Conservation (phyloP, 1,140 invertebrate species). For the Tetragnatha versicolor region DNA sequence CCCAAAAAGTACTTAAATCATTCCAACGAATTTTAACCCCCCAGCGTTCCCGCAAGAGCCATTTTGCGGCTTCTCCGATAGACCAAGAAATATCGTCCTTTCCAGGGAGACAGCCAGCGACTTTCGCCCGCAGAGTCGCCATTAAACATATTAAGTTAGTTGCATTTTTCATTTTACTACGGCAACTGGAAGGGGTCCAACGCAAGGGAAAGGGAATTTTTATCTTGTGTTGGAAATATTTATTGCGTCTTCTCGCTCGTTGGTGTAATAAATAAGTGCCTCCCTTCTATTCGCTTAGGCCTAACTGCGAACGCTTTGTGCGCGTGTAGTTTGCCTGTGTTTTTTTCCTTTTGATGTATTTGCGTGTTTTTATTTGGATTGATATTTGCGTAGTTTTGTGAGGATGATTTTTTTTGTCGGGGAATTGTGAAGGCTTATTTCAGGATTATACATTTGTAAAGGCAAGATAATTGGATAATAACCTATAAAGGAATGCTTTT, state of each 20-base stretch:
- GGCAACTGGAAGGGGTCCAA: background rate
- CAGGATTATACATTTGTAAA: too few relatives aligned
- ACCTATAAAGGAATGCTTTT: too few relatives aligned
- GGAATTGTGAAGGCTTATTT: too few relatives aligned
- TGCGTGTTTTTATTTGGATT: too few relatives aligned
- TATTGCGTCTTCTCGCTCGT: slow-evolving; percentile 4
- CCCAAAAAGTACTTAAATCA: slow-evolving; percentile 32
- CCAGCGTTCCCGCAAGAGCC: background rate
- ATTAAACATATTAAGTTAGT: slow-evolving; percentile 39
- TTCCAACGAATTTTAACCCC: background rate
- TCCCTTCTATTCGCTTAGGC: too few relatives aligned
- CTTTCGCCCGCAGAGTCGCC: background rate
- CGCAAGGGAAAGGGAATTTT: slow-evolving; percentile 1
- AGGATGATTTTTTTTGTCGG: too few relatives aligned
- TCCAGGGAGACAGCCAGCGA: background rate
- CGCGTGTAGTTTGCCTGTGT: too few relatives aligned
- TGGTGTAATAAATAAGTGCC: slow-evolving; percentile 8
- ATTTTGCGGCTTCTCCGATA: slow-evolving; percentile 18
- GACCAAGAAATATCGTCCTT: slow-evolving; percentile 11
- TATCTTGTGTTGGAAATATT: slow-evolving; percentile 23
- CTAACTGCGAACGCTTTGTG: too few relatives aligned
- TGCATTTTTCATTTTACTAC: slow-evolving; percentile 11
- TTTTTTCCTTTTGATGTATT: too few relatives aligned
- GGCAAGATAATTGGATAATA: too few relatives aligned
- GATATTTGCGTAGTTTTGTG: too few relatives aligned